These are phyloP conservation scores for Epirrhoe alternata DNA, from an alignment of 2,888 invertebrate genomes.

Conservation along the genomic window DNA sequence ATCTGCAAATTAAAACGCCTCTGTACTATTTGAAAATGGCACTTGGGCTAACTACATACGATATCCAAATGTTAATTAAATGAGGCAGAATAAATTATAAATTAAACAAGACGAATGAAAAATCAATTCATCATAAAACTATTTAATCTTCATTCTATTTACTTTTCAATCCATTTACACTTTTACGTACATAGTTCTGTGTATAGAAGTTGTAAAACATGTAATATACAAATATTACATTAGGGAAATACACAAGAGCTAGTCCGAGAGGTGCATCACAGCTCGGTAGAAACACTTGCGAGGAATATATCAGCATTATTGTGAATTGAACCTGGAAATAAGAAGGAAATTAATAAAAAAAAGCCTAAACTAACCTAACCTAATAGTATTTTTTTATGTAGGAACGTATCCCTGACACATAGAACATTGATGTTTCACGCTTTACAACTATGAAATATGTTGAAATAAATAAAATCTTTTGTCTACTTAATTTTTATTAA, in stretches of 20 bases:
- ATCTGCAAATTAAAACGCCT: no score
- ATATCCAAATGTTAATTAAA: no score
- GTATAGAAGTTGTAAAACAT: constrained; percentile 90
- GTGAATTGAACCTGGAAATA: constrained; percentile 87
- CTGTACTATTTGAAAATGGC: no score
- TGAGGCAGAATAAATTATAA: no score
- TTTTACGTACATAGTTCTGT: constrained; percentile 75
- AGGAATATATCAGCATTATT: constrained; percentile 85
- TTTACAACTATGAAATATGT: no score
- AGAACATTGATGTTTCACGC: no score
- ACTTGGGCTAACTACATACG: no score
- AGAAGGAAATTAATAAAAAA: constrained; percentile 30
- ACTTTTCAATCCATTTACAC: constrained; percentile 35
- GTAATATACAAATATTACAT: constrained; percentile 87
- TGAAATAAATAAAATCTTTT: no score
- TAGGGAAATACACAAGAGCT: constrained; percentile 84
- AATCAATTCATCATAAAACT: neutral
- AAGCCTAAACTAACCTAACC: no score
- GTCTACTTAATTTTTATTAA: no score
- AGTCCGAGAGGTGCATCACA: constrained; percentile 84
- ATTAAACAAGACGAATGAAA: neutral
- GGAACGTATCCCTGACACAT: no score
- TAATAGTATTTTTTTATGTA: no score
- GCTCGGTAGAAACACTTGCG: constrained; percentile 80
- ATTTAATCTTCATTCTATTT: constrained; percentile 14